Base-by-base conservation (phyloP, 2,113 vertebrate species). In the Sialia sialis region DNA sequence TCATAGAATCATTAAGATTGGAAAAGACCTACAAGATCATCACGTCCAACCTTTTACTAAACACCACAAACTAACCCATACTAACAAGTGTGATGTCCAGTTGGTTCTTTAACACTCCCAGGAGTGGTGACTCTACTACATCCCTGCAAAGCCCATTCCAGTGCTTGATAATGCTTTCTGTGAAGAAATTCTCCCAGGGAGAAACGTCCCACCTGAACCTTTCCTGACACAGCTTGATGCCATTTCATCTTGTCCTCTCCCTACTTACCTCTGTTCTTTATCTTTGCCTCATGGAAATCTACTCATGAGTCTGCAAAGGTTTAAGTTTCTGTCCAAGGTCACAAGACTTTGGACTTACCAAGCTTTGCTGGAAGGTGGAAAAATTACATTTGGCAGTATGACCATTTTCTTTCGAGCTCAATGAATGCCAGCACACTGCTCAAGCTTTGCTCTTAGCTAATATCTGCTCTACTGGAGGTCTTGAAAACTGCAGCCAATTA, bases 331-430 rank as follows among this genome's bases (percentile, higher is more conserved):
- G 44, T 85, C 38, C 78, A 85, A 83, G 78, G 63, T 93, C 59
- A 63, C 51, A 83, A 59, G 43, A 56, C 59, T 79, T 44, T 63
- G 55, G 63, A 52, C 17, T 73, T 85, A 70, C 36, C 43, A 70
- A 69, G 34, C 15, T 41, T 85, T 93, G 48, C 29, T 87, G 82
- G 67, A 67, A 87, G 67, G 70, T 77, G 49, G 58, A 63, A 90
- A 93, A 77, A 94, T 77, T 74, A 16, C 21, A 15, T 92, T 94
- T 96, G 90, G 85, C 95, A 96, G 41, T 25, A 52, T 34, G 43
- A 77, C 51, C 30, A 4, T 77, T 91, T 95, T 89, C 75, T 46
- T 39, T 90, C 70, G 70, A 89, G 70, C 29, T 66, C 38, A 29
- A 0, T 78, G 46, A 72, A 74, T 89, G 89, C 54, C 84, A 85